These are phyloP conservation scores for Neogobius melanostomus DNA, from an alignment of 2,113 vertebrate genomes.

Conservation along the genomic window DNA sequence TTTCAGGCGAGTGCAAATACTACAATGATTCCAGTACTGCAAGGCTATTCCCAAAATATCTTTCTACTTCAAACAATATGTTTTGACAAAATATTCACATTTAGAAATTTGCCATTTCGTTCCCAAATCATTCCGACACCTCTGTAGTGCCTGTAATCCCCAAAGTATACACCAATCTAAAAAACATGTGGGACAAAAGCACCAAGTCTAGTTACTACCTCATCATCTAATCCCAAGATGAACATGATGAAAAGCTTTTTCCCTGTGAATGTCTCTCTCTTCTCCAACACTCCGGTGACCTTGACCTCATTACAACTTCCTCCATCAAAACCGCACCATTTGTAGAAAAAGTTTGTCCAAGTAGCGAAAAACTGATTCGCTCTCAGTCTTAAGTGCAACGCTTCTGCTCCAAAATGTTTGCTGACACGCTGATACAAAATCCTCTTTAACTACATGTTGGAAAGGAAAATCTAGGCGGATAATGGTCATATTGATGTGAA, in stretches of 20 bases:
- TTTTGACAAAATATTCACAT: no score
- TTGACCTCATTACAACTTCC: conserved; percentile 32
- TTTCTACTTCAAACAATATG: no score
- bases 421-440: conserved; percentile 27
- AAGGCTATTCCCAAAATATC: no score
- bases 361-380: conserved; percentile 38
- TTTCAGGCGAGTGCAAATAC: no score
- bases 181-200: not conserved
- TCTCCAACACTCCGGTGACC: conserved; percentile 6
- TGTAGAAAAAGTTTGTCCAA: conserved; percentile 3
- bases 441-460: conserved; percentile 32
- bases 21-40: no score
- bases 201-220: conserved; percentile 16
- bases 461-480: conserved; percentile 26
- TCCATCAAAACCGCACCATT: conserved; percentile 18
- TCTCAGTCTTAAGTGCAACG: conserved; percentile 10
- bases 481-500: conserved; percentile 40
- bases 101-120: no score
- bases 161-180: not conserved
- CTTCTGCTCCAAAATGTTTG: conserved; percentile 24
- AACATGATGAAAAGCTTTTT: conserved; percentile 36
- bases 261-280: conserved; percentile 17
- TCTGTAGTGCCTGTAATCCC: no score
- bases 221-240: conserved; percentile 46
- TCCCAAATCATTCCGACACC: no score